Evolutionary conservation across 2,797 vertebrate species (phyloP), one percentile per base, ranked within the genome.

Genomic region (Enteromius fasciolatus): DNA sequence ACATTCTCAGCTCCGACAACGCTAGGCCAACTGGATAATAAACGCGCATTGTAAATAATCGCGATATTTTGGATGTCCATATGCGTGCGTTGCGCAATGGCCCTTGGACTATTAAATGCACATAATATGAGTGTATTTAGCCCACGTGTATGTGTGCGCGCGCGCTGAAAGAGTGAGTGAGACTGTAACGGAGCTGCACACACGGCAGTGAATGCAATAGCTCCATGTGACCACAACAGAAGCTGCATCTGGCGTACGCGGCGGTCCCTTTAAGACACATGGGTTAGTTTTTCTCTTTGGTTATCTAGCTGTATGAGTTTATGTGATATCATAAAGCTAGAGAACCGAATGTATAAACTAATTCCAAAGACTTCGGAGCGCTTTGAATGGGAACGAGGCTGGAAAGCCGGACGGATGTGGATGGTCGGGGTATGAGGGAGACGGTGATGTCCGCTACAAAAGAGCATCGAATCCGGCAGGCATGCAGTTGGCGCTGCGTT

Each of bases 251-350:
- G 89, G 87, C 90, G 66, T 69, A 87, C 87, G 84, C 88, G 84
- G 92, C 94, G 93, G 94, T 90, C 91, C 94, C 95, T 95, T 95
- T 95, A 95, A 95, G 94, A 94, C 90, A 93, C 89, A 88, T 89
- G 92, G 92, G 91, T 88, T 87, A 92, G 93, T 92, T 94, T 93
- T 90, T 94, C 87, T 95, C 94, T 95, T 95, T 95, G 94, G 94
- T 95, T 95, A 94, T 94, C 94, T 95, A 95, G 94, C 94, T 95
- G 94, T 95, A 94, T 95, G 94, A 95, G 93, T 94, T 92, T 96
- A 95, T 96, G 94, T 94, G 95, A 97, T 97, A 94, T 98, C 97
- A 98, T 98, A 98, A 98, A 98, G 97, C 97, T 98, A 97, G 97
- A 97, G 95, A 98, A 98, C 97, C 97, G 97, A 98, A 98, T 94